phyloP scores from a whole-genome alignment of 2,113 vertebrate genomes.

The Chaetodon trifascialis region DNA sequence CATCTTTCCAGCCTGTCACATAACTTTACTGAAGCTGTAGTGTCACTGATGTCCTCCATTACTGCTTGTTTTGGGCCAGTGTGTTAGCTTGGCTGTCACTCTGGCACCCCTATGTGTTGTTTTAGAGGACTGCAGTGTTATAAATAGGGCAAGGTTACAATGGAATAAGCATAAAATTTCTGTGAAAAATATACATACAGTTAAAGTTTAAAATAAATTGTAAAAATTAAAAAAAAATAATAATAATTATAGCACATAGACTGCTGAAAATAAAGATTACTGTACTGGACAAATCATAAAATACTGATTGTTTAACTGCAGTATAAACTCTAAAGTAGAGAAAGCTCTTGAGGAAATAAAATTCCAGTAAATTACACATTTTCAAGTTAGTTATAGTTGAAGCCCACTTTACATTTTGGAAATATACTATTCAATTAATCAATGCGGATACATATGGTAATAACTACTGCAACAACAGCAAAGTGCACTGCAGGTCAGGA shows the following conservation, averaged over 20 bases:
- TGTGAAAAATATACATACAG: neutral
- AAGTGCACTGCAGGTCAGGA: neutral
- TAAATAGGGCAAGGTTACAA: neutral
- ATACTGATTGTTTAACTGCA: constrained; percentile 12
- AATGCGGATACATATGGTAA: neutral
- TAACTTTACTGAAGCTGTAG: constrained; percentile 14
- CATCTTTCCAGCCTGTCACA: constrained; percentile 25
- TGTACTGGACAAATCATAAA: constrained; percentile 22
- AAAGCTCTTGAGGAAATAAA: neutral
- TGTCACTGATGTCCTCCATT: constrained; percentile 38
- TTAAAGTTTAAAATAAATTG: constrained; percentile 21
- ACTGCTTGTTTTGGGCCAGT: neutral
- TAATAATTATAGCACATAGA: neutral
- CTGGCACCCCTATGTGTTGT: constrained; percentile 60
- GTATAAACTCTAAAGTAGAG: neutral
- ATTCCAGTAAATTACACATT: constrained; percentile 6
- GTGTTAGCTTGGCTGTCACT: constrained; percentile 15
- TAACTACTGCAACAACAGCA: neutral
- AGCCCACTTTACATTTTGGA: neutral
- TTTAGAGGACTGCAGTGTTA: constrained; percentile 7
- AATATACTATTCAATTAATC: neutral
- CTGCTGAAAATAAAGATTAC: neutral
- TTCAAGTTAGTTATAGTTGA: neutral
- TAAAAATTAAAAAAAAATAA: neutral
- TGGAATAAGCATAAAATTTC: neutral